Percentiles rank a stretch among this genome's conserved stretches.
These are phyloP conservation scores for Scolanthus callimorphus DNA, from an alignment of 92 coral and sea anemone species.

Conservation along the genomic window DNA sequence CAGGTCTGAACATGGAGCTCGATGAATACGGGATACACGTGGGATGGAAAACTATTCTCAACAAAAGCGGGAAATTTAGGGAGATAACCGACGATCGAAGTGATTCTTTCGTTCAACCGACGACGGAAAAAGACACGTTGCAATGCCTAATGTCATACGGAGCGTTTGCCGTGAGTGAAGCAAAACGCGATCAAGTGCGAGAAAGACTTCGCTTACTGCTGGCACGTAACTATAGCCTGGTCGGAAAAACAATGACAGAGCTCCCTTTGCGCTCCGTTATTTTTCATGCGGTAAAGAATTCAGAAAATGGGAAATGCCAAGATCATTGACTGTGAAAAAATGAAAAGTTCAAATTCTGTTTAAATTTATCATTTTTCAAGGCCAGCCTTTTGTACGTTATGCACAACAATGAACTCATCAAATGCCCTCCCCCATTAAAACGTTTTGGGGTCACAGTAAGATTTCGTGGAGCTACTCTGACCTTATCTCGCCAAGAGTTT, in stretches of 20 bases:
- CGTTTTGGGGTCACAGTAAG: too few species aligned
- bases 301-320: too few species aligned
- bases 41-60: background rate
- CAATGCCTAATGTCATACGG: constrained; percentile 4
- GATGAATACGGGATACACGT: background rate
- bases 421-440: too few species aligned
- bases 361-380: too few species aligned
- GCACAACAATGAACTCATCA: too few species aligned
- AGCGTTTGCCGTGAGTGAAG: background rate
- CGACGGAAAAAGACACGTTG: background rate
- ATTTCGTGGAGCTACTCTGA: too few species aligned
- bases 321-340: too few species aligned
- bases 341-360: too few species aligned
- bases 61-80: background rate
- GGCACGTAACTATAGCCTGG: constrained; percentile 2
- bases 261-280: background rate
- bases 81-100: background rate
- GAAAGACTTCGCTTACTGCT: background rate
- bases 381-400: too few species aligned
- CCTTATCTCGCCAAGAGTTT: too few species aligned
- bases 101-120: background rate
- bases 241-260: constrained; percentile 2
- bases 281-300: too few species aligned
- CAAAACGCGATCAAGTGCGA: background rate
- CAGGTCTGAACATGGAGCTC: background rate